These are phyloP conservation scores for Urocynchramus pylzowi DNA, from an alignment of 2,113 vertebrate species.

Conservation along the genomic window DNA sequence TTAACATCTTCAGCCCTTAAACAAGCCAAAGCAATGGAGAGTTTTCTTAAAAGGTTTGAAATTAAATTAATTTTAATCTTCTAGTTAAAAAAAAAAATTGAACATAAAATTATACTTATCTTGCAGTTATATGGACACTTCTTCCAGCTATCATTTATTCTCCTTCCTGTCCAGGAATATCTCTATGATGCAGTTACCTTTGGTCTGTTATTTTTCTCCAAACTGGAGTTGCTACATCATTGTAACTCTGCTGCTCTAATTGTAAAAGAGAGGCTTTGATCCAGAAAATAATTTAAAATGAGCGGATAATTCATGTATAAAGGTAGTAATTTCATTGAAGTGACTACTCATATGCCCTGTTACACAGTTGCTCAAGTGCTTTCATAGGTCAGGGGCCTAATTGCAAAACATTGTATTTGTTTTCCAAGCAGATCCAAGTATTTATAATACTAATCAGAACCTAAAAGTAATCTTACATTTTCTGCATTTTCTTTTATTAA, in stretches of 20 bases:
- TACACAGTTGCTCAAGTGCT: background rate
- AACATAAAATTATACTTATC: background rate
- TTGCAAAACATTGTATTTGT: background rate
- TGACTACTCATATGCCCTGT: background rate
- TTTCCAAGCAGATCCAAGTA: slow-evolving; percentile 3
- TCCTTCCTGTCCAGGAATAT: background rate
- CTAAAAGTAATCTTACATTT: background rate
- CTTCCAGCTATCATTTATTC: background rate
- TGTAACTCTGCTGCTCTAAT: background rate
- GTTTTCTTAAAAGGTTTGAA: background rate
- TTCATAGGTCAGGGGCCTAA: background rate
- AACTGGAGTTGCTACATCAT: background rate
- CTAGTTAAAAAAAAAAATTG: background rate
- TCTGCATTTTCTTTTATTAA: background rate
- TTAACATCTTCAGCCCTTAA: background rate
- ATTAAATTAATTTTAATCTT: background rate
- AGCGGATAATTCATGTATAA: slow-evolving; percentile 36
- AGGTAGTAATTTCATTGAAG: slow-evolving; percentile 40
- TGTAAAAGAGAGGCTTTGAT: slow-evolving; percentile 26
- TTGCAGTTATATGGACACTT: background rate
- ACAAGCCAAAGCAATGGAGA: background rate
- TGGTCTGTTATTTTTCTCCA: background rate
- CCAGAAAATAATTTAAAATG: slow-evolving; percentile 21
- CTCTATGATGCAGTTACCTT: background rate
- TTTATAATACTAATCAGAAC: background rate